Evolutionary conservation across 1,140 invertebrate genomes (phyloP).

Genomic region (Drosophila repleta): DNA sequence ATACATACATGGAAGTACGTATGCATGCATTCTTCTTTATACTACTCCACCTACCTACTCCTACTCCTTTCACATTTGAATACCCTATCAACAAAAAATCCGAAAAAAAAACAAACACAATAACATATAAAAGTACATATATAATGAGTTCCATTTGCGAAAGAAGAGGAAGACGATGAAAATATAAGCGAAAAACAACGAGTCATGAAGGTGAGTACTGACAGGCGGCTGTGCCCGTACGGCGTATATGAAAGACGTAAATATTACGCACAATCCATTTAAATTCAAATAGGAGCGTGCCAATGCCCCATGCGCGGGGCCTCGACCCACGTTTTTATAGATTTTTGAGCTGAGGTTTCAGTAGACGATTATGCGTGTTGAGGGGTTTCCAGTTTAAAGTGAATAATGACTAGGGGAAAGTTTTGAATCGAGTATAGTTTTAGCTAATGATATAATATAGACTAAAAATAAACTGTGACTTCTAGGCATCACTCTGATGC

Average conservation of each 20-base stretch:
- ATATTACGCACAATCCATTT: slow-evolving; percentile 15
- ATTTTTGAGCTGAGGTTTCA: too few species aligned
- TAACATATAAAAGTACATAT: slow-evolving; percentile 3
- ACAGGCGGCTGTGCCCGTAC: slow-evolving; percentile 25
- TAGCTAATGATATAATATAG: too few species aligned
- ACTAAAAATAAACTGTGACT: too few species aligned
- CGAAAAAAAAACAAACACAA: neutral
- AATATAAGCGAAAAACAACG: too few species aligned
- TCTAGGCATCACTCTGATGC: too few species aligned
- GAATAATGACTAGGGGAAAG: too few species aligned
- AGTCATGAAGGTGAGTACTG: slow-evolving; percentile 23
- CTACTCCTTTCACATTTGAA: neutral
- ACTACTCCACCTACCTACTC: too few species aligned
- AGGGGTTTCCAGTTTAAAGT: too few species aligned
- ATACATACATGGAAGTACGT: too few species aligned
- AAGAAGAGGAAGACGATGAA: neutral
- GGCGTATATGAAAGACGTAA: neutral
- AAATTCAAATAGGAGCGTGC: slow-evolving; percentile 13
- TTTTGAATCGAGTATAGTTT: too few species aligned
- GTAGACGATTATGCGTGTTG: neutral
- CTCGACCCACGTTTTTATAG: too few species aligned
- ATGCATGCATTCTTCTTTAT: too few species aligned
- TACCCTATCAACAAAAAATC: slow-evolving; percentile 1
- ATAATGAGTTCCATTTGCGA: neutral
- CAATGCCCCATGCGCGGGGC: neutral